Evolutionary conservation across 2,888 invertebrate species (phyloP).

Genomic region (Halocaridina rubra): DNA sequence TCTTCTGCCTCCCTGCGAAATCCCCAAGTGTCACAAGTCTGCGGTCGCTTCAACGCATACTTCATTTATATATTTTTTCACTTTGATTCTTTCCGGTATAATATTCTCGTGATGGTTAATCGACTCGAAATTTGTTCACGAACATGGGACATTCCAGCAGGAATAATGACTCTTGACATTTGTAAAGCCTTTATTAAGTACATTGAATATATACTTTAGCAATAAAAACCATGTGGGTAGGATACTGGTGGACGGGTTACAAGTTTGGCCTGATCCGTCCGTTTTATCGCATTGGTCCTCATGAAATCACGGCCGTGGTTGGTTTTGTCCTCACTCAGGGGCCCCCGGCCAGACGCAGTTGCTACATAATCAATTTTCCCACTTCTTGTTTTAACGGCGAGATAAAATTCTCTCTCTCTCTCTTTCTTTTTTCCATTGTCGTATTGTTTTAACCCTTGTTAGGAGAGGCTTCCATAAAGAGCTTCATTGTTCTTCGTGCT

Average conservation of each 20-base stretch:
- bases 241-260: constrained; percentile 33
- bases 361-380: constrained; percentile 39
- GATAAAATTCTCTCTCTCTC: neutral
- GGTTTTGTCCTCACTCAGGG: constrained; percentile 45
- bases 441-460: neutral
- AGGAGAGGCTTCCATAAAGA: too few species aligned
- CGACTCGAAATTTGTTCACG: too few species aligned
- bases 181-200: too few species aligned
- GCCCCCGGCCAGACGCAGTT: constrained; percentile 25
- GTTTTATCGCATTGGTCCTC: constrained; percentile 44
- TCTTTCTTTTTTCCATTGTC: neutral
- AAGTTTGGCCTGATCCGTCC: constrained; percentile 41
- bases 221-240: neutral
- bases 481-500: too few species aligned
- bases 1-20: neutral
- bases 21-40: neutral
- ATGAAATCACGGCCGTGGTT: constrained; percentile 39
- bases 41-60: neutral
- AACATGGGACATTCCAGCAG: too few species aligned
- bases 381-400: neutral
- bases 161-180: too few species aligned
- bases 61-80: neutral
- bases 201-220: too few species aligned
- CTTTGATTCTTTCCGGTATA: too few species aligned
- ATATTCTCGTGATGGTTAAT: too few species aligned